phyloP scores from a whole-genome alignment of 2,113 vertebrate genomes.

The Galemys pyrenaicus region DNA sequence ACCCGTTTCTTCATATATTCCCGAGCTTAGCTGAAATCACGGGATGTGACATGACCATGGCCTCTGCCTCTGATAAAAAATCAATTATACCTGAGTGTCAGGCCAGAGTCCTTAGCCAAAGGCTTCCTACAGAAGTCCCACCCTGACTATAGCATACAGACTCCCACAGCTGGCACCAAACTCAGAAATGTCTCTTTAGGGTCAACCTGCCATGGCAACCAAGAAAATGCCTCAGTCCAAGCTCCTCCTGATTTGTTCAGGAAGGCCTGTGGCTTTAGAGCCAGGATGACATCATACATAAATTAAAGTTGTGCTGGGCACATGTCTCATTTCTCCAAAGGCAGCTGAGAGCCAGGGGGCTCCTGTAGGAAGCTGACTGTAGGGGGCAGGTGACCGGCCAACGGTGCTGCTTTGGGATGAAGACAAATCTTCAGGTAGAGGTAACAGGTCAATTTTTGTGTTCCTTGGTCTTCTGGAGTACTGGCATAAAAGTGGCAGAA shows the following conservation, averaged over 20 bases:
- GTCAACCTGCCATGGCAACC: not conserved
- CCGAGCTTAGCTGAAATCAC: slow-evolving; percentile 24
- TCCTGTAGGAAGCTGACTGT: not conserved
- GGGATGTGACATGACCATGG: not conserved
- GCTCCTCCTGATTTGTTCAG: not conserved
- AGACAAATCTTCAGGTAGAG: not conserved
- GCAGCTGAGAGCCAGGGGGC: not conserved
- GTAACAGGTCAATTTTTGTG: not conserved
- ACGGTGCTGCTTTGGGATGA: not conserved
- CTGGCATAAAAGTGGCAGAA: not conserved
- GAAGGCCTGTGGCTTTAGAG: not conserved
- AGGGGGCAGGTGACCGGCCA: not conserved
- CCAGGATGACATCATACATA: not conserved
- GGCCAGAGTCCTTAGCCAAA: not conserved
- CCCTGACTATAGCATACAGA: not conserved
- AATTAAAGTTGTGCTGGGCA: not conserved
- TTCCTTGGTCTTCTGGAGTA: not conserved
- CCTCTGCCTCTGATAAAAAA: slow-evolving; percentile 42
- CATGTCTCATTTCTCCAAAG: not conserved
- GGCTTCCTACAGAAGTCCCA: not conserved
- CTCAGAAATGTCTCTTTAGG: not conserved
- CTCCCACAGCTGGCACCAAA: not conserved
- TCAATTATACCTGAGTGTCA: not conserved
- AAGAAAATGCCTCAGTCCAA: not conserved
- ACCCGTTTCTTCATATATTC: not conserved